Evolutionary conservation across 2,797 vertebrate species (phyloP).

Genomic region (Chromis chromis): DNA sequence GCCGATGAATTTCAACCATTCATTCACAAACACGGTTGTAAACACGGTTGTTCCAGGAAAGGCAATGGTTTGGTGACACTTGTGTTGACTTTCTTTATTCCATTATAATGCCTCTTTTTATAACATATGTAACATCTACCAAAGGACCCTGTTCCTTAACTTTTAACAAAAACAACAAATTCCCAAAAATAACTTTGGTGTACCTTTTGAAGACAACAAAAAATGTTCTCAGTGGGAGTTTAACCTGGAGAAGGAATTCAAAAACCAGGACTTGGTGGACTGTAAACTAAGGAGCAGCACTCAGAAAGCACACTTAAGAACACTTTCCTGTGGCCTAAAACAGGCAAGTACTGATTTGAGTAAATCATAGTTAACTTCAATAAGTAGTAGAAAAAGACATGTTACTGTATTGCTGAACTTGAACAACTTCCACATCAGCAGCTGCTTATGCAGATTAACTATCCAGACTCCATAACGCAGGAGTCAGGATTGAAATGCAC

Average conservation of each 20-base stretch:
- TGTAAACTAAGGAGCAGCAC: constrained; percentile 56
- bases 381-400: constrained; percentile 38
- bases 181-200: constrained; percentile 71
- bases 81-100: constrained; percentile 16
- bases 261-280: constrained; percentile 12
- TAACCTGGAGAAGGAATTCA: constrained; percentile 32
- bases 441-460: constrained; percentile 34
- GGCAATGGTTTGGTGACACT: constrained; percentile 51
- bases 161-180: constrained; percentile 34
- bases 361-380: constrained; percentile 32
- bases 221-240: constrained; percentile 29
- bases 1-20: constrained; percentile 31
- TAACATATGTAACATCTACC: constrained; percentile 16
- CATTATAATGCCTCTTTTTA: constrained; percentile 13
- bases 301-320: constrained; percentile 30
- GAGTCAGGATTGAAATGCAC: constrained; percentile 17
- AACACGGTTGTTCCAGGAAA: constrained; percentile 43
- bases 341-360: constrained; percentile 46
- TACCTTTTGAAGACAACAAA: constrained; percentile 26
- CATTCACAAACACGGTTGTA: constrained; percentile 1
- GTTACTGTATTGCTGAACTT: constrained; percentile 39
- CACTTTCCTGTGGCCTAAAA: constrained; percentile 24
- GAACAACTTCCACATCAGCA: constrained; percentile 32
- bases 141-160: constrained; percentile 1
- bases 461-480: constrained; percentile 20